Evolutionary conservation across 2,888 invertebrate genomes (phyloP).

Genomic region (Portevinia maculata): DNA sequence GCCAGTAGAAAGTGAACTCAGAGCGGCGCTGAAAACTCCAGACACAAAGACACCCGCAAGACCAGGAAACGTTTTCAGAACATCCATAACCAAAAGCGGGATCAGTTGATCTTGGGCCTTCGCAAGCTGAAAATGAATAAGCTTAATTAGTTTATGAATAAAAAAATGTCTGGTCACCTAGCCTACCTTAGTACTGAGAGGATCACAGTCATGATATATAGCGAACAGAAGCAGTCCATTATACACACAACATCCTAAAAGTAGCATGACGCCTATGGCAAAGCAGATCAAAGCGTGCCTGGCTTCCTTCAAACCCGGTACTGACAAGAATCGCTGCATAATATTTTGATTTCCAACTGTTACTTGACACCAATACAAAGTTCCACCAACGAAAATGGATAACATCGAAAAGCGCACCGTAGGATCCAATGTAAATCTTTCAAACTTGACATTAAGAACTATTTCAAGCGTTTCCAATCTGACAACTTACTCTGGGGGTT

Average conservation of each 20-base stretch:
- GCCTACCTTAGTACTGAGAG: conserved; percentile 89
- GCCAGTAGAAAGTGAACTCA: conserved; percentile 92
- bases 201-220: conserved; percentile 90
- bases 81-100: conserved; percentile 94
- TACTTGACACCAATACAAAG: conserved; percentile 89
- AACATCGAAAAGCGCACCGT: conserved; percentile 90
- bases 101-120: conserved; percentile 91
- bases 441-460: conserved; percentile 64
- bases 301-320: conserved; percentile 88
- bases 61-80: conserved; percentile 89
- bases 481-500: conserved; percentile 88
- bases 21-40: conserved; percentile 94
- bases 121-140: conserved; percentile 84
- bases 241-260: conserved; percentile 87
- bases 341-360: conserved; percentile 92
- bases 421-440: conserved; percentile 90
- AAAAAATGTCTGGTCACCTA: too few species aligned
- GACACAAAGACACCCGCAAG: conserved; percentile 94
- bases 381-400: conserved; percentile 89
- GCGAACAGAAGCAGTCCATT: conserved; percentile 90
- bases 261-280: conserved; percentile 85
- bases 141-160: not conserved
- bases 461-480: not conserved
- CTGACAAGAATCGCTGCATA: conserved; percentile 91
- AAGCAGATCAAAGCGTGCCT: conserved; percentile 87